These are phyloP conservation scores for Tenthredo notha DNA, from an alignment of 2,888 invertebrate species.

Conservation along the genomic window DNA sequence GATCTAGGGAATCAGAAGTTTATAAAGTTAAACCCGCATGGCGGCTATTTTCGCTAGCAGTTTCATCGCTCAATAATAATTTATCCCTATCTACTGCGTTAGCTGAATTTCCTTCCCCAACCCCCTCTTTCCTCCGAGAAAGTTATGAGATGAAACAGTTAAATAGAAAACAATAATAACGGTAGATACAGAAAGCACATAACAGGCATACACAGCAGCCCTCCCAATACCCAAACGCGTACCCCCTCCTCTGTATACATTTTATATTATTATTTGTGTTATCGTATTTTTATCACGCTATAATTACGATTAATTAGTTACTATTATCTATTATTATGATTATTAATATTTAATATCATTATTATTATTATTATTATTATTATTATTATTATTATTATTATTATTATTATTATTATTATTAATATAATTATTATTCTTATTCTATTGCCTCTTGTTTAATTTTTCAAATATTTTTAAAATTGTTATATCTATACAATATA, in stretches of 20 bases:
- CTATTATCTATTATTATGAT: conserved; percentile 67
- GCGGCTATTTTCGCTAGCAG: conserved; percentile 69
- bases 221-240: background rate
- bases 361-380: conserved; percentile 65
- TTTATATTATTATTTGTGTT: conserved; percentile 63
- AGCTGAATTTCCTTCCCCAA: background rate
- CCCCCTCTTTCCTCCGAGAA: conserved; percentile 38
- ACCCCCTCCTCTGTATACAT: conserved; percentile 51
- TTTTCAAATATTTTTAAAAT: conserved; percentile 72
- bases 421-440: conserved; percentile 68
- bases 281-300: conserved; percentile 64
- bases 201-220: conserved; percentile 18
- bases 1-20: conserved; percentile 73
- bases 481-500: conserved; percentile 69
- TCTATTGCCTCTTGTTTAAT: conserved; percentile 71
- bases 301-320: conserved; percentile 57
- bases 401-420: conserved; percentile 69
- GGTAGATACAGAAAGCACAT: background rate
- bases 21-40: conserved; percentile 64
- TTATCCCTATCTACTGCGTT: background rate
- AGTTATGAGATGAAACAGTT: background rate
- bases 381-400: conserved; percentile 64
- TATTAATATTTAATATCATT: conserved; percentile 67
- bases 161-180: background rate
- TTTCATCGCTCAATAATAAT: conserved; percentile 68